Evolutionary conservation across 2,888 invertebrate species (phyloP).

Genomic region (Volucella inflata): DNA sequence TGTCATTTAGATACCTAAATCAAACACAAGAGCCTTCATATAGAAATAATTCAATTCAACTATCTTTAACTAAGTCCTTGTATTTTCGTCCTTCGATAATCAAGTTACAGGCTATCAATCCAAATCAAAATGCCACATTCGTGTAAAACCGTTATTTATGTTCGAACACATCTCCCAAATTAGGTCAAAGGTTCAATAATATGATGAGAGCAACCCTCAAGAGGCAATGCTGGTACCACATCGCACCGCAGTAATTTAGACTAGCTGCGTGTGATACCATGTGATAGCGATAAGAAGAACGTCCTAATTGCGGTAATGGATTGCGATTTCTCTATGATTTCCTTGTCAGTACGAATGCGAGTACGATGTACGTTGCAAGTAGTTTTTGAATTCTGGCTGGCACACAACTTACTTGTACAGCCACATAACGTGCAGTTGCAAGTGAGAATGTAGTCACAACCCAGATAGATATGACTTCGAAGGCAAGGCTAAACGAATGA

Average conservation of each 20-base stretch:
- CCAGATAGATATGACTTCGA: constrained; percentile 54
- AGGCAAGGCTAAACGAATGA: constrained; percentile 42
- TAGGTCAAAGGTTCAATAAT: constrained; percentile 56
- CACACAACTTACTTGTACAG: constrained; percentile 7
- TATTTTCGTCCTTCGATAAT: no score
- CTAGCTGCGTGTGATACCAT: constrained; percentile 32
- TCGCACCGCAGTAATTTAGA: constrained; percentile 53
- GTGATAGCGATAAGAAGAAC: constrained; percentile 32
- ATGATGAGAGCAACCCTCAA: constrained; percentile 2
- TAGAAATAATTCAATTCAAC: not conserved
- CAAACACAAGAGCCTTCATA: not conserved
- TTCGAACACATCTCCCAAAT: not conserved
- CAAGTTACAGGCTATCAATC: not conserved
- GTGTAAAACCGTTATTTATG: not conserved
- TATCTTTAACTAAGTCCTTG: no score
- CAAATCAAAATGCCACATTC: not conserved
- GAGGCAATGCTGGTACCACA: constrained; percentile 39
- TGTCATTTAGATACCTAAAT: constrained; percentile 1
- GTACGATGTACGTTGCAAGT: not conserved
- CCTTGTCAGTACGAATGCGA: not conserved
- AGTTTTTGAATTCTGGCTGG: constrained; percentile 33
- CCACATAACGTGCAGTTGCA: constrained; percentile 9
- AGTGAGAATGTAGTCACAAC: constrained; percentile 61
- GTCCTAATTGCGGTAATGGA: constrained; percentile 70
- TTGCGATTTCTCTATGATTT: constrained; percentile 63